Evolutionary conservation across 2,888 invertebrate species (phyloP).

Genomic region (Volucella zonaria): DNA sequence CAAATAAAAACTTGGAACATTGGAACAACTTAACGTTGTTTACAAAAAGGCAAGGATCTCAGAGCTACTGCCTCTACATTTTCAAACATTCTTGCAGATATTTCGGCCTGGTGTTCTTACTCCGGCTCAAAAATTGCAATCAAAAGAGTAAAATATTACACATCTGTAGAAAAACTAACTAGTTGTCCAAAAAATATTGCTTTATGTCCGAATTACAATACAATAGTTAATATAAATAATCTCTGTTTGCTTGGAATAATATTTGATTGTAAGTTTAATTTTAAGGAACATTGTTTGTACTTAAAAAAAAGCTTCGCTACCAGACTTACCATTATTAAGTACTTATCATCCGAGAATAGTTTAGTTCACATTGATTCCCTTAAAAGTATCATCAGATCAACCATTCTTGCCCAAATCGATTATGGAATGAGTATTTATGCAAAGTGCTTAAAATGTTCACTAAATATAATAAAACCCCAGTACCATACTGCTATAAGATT

Average conservation of each 20-base stretch:
- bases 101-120: no score
- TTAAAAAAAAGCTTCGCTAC: no score
- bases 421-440: constrained; percentile 7
- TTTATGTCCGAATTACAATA: background rate
- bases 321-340: no score
- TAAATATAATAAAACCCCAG: no score
- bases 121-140: no score
- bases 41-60: background rate
- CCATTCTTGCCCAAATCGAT: constrained; percentile 4
- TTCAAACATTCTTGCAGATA: background rate
- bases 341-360: constrained; percentile 5
- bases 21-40: no score
- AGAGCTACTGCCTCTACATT: constrained; percentile 9
- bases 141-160: constrained; percentile 13
- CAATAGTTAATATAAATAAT: constrained; percentile 1
- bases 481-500: no score
- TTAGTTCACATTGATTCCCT: constrained; percentile 1
- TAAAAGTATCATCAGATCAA: background rate
- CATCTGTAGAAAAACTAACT: background rate
- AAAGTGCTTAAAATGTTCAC: constrained; percentile 3
- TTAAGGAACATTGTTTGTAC: no score
- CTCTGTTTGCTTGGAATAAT: constrained; percentile 5
- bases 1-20: no score
- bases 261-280: background rate
- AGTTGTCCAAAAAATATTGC: background rate